Evolutionary conservation across 2,797 vertebrate species (phyloP), one percentile per base, ranked within the genome.

Genomic region (Malacoctenus gilli): DNA sequence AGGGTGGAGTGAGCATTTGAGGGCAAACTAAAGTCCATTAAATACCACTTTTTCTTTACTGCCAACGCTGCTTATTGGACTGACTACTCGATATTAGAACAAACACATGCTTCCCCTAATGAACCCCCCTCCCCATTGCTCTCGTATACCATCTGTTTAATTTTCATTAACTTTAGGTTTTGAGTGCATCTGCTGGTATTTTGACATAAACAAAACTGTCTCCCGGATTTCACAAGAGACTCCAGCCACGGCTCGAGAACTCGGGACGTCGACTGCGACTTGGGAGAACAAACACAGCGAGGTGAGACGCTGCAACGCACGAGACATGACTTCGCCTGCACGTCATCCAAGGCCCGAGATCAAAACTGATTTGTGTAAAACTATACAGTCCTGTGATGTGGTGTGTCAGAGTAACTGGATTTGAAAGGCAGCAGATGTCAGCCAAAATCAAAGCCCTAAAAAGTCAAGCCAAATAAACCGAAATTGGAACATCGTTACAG

Each of bases 1-100:
- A 42, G 36, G 39, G 16, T 34, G 31, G 23, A 41, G 20, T 21
- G 39, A 15, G 13, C 2, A 10, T 18, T 60, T 44, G 4, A 60
- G 3, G 35, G 60, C 16, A 31, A 47, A 62, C 64, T 32, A 59
- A 49, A 14, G 1, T n/a, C 10, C 3, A 58, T 46, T 51, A 28
- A 1, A 28, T 6, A 28, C 9, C 25, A 5, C n/a, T 2, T 28
- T 3, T 28, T 2, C 1, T 28, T 22, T 5, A 3, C 8, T 11
- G 2, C 36, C 25, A 6, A 28, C 4, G 5, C 25, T 28, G 1
- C 2, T 40, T 4, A 31, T 51, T 66, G 40, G 3, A 23, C 22
- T 14, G 13, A 40, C 16, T 12, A 51, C 10, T 22, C 8, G 20
- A 20, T 28, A 34, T 53, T n/a, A 28, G 5, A 18, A 39, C 14